phyloP scores from a whole-genome alignment of 2,797 vertebrate genomes.

The Tragopan temminckii region DNA sequence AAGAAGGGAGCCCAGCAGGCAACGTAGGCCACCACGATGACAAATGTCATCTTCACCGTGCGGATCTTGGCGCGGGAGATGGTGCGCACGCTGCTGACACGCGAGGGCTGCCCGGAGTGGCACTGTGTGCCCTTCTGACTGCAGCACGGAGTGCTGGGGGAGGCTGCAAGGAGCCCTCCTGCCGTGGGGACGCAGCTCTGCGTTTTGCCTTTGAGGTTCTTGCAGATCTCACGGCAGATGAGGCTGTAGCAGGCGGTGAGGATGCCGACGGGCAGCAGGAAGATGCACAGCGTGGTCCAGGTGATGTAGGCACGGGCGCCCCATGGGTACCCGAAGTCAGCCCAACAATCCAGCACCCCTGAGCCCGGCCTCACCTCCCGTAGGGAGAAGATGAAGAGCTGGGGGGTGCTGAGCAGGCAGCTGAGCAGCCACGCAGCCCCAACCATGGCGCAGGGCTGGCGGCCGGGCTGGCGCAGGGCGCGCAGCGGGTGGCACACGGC shows the following conservation, averaged over 20 bases:
- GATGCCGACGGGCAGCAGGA: conserved; percentile 86
- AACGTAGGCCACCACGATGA: conserved; percentile 88
- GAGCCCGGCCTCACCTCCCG: conserved; percentile 88
- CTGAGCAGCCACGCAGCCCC: conserved; percentile 90
- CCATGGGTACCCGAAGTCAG: conserved; percentile 88
- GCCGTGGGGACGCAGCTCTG: not conserved
- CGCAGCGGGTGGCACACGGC: conserved; percentile 95
- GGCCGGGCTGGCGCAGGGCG: conserved; percentile 88
- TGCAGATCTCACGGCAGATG: conserved; percentile 91
- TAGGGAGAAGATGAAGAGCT: conserved; percentile 92
- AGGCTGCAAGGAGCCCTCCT: accelerated
- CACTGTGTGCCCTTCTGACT: not conserved
- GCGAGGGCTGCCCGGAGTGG: conserved; percentile 43
- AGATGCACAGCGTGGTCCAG: conserved; percentile 91
- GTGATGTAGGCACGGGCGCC: conserved; percentile 90
- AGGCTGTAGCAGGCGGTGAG: conserved; percentile 90
- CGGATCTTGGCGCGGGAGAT: conserved; percentile 90
- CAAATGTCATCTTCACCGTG: conserved; percentile 91
- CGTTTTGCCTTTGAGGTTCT: conserved; percentile 89
- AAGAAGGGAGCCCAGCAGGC: conserved; percentile 92
- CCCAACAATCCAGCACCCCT: conserved; percentile 93
- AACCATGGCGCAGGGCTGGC: conserved; percentile 87
- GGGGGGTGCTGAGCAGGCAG: conserved; percentile 91
- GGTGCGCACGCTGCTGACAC: conserved; percentile 81
- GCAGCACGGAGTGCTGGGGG: accelerated